Conservation (phyloP, 1,140 invertebrate genomes). For the Galleria mellonella region DNA sequence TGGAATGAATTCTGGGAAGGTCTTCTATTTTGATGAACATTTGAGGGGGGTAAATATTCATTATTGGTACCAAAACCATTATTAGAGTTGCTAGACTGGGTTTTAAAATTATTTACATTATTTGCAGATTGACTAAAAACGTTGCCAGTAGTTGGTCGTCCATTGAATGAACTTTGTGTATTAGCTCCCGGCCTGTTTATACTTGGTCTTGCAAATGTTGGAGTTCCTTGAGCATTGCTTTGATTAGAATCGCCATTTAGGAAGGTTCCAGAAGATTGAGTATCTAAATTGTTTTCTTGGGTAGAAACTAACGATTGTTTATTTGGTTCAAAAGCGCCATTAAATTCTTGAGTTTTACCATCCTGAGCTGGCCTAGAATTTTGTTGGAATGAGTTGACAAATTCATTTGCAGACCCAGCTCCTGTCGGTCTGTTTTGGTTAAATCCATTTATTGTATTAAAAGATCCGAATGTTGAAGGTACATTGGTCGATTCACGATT, state of each 20-base stretch:
- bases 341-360: too few species aligned
- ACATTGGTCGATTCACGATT: too few species aligned
- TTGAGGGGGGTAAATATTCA: slow-evolving; percentile 22
- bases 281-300: background rate
- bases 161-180: background rate
- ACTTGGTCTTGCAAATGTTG: background rate
- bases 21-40: background rate
- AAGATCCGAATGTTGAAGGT: background rate
- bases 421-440: background rate
- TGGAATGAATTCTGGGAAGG: background rate
- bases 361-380: too few species aligned
- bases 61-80: slow-evolving; percentile 10
- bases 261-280: background rate
- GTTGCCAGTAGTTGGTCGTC: background rate
- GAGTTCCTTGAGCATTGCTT: background rate
- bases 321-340: background rate
- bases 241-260: background rate
- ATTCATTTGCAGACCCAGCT: background rate
- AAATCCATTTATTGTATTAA: background rate
- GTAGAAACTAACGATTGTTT: too few species aligned
- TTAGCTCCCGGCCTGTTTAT: background rate
- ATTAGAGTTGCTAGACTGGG: background rate
- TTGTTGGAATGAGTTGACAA: background rate
- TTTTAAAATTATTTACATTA: background rate
- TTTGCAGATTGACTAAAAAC: background rate